Conservation (phyloP, 2,113 vertebrate genomes). For the Anguilla japonica region DNA sequence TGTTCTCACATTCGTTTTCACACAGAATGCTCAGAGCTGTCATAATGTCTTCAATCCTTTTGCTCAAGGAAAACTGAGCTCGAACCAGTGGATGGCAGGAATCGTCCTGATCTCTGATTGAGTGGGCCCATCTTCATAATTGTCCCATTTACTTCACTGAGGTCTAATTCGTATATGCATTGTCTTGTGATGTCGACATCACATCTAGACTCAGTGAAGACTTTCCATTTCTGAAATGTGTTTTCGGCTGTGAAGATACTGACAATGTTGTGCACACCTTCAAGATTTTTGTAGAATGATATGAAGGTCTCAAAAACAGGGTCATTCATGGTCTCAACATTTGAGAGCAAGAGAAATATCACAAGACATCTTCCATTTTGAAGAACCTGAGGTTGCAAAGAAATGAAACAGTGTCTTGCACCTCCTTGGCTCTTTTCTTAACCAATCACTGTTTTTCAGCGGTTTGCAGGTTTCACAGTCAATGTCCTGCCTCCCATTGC, state of each 20-base stretch:
- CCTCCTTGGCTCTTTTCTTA: neutral
- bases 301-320: slow-evolving; percentile 67
- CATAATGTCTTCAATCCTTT: slow-evolving; percentile 65
- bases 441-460: slow-evolving; percentile 2
- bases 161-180: slow-evolving; percentile 25
- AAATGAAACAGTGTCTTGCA: slow-evolving; percentile 28
- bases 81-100: slow-evolving; percentile 65
- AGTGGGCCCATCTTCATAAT: slow-evolving; percentile 29
- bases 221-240: slow-evolving; percentile 25
- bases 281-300: slow-evolving; percentile 70
- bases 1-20: slow-evolving; percentile 75
- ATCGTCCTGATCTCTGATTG: slow-evolving; percentile 54
- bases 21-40: slow-evolving; percentile 73
- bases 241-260: slow-evolving; percentile 34
- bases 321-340: slow-evolving; percentile 61
- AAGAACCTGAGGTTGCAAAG: slow-evolving; percentile 61
- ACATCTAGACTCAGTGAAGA: slow-evolving; percentile 20
- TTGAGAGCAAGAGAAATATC: slow-evolving; percentile 68
- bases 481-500: slow-evolving; percentile 71
- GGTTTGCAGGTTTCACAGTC: slow-evolving; percentile 21
- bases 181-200: neutral
- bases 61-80: slow-evolving; percentile 59
- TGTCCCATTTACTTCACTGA: slow-evolving; percentile 37
- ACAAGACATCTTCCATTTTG: slow-evolving; percentile 61
- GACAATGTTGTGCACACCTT: slow-evolving; percentile 58